Evolutionary conservation across 2,888 invertebrate genomes (phyloP).

Genomic region (Epinotia nisella): DNA sequence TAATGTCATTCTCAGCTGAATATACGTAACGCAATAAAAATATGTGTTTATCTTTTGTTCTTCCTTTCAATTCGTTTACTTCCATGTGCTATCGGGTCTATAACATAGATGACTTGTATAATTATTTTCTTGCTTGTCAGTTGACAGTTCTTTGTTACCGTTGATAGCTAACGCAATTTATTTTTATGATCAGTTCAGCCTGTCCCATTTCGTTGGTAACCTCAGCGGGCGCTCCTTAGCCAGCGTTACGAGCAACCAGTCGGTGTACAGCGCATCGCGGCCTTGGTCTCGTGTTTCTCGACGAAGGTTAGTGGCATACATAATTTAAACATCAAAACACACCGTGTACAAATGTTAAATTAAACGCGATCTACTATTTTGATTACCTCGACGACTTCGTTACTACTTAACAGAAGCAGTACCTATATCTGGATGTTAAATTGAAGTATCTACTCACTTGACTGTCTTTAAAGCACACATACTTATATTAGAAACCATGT

Average conservation of each 20-base stretch:
- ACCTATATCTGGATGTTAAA: neutral
- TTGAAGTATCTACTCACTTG: too few species aligned
- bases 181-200: conserved; percentile 81
- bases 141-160: conserved; percentile 61
- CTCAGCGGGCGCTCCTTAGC: conserved; percentile 86
- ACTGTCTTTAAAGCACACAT: neutral
- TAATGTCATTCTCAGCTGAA: conserved; percentile 84
- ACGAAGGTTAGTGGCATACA: conserved; percentile 83
- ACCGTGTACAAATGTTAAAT: conserved; percentile 46
- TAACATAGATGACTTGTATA: conserved; percentile 38
- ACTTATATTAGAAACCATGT: neutral
- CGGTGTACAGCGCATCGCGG: conserved; percentile 85
- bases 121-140: conserved; percentile 32
- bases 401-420: conserved; percentile 1
- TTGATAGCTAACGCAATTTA: conserved; percentile 48
- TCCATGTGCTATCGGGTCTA: conserved; percentile 27
- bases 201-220: conserved; percentile 85
- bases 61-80: conserved; percentile 22
- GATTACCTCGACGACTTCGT: neutral
- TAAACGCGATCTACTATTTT: conserved; percentile 22
- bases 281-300: conserved; percentile 88
- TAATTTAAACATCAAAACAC: conserved; percentile 58
- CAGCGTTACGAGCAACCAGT: conserved; percentile 85
- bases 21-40: conserved; percentile 66
- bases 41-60: conserved; percentile 44